Evolutionary conservation across 2,888 invertebrate genomes (phyloP).

Genomic region (Rhagophthalmus giganteus): DNA sequence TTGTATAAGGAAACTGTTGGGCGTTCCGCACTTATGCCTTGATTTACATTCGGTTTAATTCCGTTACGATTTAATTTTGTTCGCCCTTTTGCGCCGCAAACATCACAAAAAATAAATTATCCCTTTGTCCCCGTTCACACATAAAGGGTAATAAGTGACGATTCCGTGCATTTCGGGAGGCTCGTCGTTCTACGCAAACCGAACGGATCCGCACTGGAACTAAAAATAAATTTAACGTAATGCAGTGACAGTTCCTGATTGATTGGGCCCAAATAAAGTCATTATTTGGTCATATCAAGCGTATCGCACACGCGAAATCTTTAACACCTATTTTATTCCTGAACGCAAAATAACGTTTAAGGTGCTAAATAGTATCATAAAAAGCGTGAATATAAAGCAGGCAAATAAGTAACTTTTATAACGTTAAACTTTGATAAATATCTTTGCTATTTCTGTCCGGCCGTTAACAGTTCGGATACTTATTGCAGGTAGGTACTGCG

Average conservation of each 20-base stretch:
- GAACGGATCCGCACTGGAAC: slow-evolving; percentile 8
- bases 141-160: slow-evolving; percentile 6
- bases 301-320: slow-evolving; percentile 43
- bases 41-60: slow-evolving; percentile 34
- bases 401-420: background rate
- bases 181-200: background rate
- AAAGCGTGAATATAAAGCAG: background rate
- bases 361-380: slow-evolving; percentile 1
- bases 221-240: slow-evolving; percentile 27
- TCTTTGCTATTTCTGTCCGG: background rate
- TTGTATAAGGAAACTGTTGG: slow-evolving; percentile 47
- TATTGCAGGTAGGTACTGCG: no score
- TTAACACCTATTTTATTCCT: slow-evolving; percentile 1
- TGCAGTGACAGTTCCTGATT: slow-evolving; percentile 48
- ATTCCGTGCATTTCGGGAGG: slow-evolving; percentile 1
- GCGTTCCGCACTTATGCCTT: slow-evolving; percentile 38
- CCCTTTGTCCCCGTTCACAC: slow-evolving; percentile 2
- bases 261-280: slow-evolving; percentile 51
- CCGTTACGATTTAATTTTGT: slow-evolving; percentile 32
- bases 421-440: no score
- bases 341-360: slow-evolving; percentile 1
- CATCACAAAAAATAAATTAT: slow-evolving; percentile 21
- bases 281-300: slow-evolving; percentile 43
- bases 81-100: slow-evolving; percentile 22
- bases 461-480: no score